A percentile compares a stretch with the other conserved stretches of the same genome.
phyloP scores from a whole-genome alignment of 2,113 vertebrate species.

The Seriola dumerili region DNA sequence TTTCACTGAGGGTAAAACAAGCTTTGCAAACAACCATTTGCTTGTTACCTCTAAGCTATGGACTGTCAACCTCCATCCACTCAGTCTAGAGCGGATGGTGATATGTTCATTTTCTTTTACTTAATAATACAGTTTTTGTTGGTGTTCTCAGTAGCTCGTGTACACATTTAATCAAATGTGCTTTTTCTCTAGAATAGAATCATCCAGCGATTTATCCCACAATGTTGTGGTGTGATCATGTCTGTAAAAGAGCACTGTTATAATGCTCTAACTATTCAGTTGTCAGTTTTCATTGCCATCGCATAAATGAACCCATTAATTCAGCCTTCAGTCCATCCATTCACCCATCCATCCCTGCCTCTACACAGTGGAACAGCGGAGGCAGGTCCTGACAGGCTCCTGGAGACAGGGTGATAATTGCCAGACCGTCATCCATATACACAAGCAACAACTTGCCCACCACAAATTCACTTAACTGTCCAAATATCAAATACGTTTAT shows the following conservation, averaged over 20 bases:
- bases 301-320: background rate
- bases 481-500: constrained; percentile 87
- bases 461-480: constrained; percentile 93
- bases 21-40: background rate
- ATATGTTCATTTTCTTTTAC: background rate
- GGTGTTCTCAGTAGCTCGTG: background rate
- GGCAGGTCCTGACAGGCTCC: constrained; percentile 91
- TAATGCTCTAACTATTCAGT: background rate
- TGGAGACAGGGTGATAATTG: constrained; percentile 94
- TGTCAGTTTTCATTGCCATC: background rate
- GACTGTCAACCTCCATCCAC: too few species aligned
- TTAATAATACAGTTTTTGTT: background rate
- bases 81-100: background rate
- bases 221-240: background rate
- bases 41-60: background rate
- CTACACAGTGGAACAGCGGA: constrained; percentile 58
- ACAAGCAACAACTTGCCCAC: constrained; percentile 91
- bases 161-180: constrained; percentile 1
- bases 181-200: background rate
- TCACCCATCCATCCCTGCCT: constrained; percentile 19
- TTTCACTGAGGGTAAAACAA: background rate
- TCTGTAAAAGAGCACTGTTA: background rate
- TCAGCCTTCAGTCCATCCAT: constrained; percentile 17
- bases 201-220: background rate
- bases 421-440: constrained; percentile 90